Conservation (phyloP, 2,888 invertebrate species). For the Cryptocheilus praepositus region DNA sequence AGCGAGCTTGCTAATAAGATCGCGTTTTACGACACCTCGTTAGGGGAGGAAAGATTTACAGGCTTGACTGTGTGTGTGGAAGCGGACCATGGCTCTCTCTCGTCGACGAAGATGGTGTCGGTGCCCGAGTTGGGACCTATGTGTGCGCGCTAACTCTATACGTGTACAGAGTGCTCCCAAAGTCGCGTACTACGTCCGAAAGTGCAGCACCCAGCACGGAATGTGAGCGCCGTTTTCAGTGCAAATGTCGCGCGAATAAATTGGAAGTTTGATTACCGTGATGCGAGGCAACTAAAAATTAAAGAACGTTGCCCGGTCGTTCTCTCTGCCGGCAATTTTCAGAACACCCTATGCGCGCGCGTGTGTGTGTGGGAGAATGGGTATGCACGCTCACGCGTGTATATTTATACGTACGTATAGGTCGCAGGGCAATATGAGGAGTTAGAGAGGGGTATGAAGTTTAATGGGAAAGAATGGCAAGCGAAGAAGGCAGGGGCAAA, state of each 20-base stretch:
- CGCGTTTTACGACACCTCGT: conserved; percentile 74
- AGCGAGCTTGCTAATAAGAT: conserved; percentile 69
- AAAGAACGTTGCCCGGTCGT: too few relatives aligned
- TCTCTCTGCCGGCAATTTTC: too few relatives aligned
- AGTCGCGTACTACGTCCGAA: too few relatives aligned
- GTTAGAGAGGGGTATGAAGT: conserved; percentile 48
- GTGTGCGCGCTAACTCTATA: too few relatives aligned
- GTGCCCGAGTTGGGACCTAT: too few relatives aligned
- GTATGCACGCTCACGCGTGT: background rate
- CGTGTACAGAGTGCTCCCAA: too few relatives aligned
- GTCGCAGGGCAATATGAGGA: conserved; percentile 48
- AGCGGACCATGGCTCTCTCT: conserved; percentile 36
- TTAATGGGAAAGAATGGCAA: conserved; percentile 65
- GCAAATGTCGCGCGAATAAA: too few relatives aligned
- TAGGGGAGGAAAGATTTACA: conserved; percentile 70
- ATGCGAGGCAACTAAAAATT: too few relatives aligned
- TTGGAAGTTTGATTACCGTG: too few relatives aligned
- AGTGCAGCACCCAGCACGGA: conserved; percentile 1
- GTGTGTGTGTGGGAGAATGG: conserved; percentile 1
- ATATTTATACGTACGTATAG: conserved; percentile 28
- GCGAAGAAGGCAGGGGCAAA: conserved; percentile 27
- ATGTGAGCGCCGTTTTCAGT: too few relatives aligned
- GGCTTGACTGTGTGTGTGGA: conserved; percentile 55
- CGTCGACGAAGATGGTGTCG: conserved; percentile 19
- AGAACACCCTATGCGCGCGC: background rate